Evolutionary conservation across 2,888 invertebrate species (phyloP).

Genomic region (Ellobium chinense): DNA sequence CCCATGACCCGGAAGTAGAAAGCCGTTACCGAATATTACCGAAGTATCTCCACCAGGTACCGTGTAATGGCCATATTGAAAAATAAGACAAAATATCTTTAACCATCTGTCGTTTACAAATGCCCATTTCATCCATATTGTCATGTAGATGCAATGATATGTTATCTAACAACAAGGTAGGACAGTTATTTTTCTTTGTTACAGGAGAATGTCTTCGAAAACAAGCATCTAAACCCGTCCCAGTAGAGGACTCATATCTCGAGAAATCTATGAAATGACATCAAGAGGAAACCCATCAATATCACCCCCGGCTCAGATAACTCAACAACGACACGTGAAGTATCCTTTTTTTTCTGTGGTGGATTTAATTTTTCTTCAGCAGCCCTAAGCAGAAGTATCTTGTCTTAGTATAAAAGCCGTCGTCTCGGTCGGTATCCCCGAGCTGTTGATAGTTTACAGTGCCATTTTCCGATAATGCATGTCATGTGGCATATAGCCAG

Average conservation of each 20-base stretch:
- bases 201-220: constrained; percentile 76
- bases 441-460: no score
- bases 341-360: no score
- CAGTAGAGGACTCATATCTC: constrained; percentile 67
- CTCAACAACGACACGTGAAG: constrained; percentile 61
- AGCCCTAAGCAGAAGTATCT: no score
- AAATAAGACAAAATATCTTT: constrained; percentile 61
- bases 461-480: constrained; percentile 28
- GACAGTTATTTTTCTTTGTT: constrained; percentile 57
- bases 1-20: constrained; percentile 61
- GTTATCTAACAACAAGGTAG: neutral
- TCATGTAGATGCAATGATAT: neutral
- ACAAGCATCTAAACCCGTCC: constrained; percentile 72
- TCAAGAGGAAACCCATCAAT: constrained; percentile 70
- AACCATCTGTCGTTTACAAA: constrained; percentile 58
- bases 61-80: constrained; percentile 73
- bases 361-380: no score
- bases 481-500: constrained; percentile 6
- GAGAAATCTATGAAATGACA: constrained; percentile 73
- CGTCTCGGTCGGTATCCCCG: no score
- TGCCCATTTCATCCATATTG: neutral
- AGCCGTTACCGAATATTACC: constrained; percentile 65
- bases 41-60: constrained; percentile 75
- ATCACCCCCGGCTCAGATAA: constrained; percentile 69
- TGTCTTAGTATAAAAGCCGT: no score